Evolutionary conservation across 2,113 vertebrate genomes (phyloP), one percentile per base, ranked within the genome.

Genomic region (Emydocephalus ijimae): DNA sequence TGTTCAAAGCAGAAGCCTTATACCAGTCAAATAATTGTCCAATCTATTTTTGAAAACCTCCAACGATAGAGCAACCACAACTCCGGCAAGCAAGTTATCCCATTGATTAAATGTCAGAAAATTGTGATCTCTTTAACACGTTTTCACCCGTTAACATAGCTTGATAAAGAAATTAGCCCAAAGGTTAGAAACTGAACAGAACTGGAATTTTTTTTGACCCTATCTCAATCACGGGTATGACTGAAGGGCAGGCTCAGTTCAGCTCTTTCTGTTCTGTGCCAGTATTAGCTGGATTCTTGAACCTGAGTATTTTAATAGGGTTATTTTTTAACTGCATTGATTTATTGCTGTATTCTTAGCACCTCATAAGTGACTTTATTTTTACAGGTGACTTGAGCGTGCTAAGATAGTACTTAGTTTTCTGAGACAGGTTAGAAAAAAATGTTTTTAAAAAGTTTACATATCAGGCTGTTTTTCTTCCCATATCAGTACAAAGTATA

Each of bases 31-130:
- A 29, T 61, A 26, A 24, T 61, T 61, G 24, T 64, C 59, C 26
- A 14, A 64, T 64, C 61, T 64, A 14, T 64, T 29, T 64, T n/a
- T n/a, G 29, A n/a, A 64, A 64, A 64, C 11, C 29, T n/a, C 29
- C 26, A 14, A 4, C 0, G 26, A 64, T n/a, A 26, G 11, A n/a
- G 3, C 59, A 29, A 0, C 10, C 26, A 12, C 3, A 29, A 64
- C 11, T 64, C 9, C 10, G 24, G 26, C 24, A 29, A 9, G 26
- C 29, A 14, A 64, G 26, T 14, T 39, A 39, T 39, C 39, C 39
- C 39, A 39, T 39, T 14, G 64, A 69, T 69, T 18, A 69, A 69
- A 34, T 69, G 64, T 34, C 64, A 34, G n/a, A 34, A 34, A 69
- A 69, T n/a, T 15, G 29, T 69, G 64, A 69, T 69, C 12, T 34